Conservation (phyloP, 2,113 vertebrate species). For the Progne subis region DNA sequence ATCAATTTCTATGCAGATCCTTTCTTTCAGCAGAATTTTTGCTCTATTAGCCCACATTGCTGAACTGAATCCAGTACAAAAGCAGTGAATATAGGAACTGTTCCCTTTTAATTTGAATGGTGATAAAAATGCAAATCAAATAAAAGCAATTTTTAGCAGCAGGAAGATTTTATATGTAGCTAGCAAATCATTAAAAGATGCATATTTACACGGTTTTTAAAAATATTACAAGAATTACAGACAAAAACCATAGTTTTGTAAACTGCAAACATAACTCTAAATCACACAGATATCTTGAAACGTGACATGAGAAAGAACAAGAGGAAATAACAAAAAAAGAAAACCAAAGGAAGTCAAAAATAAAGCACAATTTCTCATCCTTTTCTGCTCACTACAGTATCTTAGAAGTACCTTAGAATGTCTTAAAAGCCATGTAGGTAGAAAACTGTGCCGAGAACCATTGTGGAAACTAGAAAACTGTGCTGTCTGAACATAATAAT, state of each 20-base stretch:
- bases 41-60: neutral
- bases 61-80: neutral
- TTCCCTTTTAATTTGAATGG: neutral
- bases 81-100: neutral
- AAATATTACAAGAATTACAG: neutral
- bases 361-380: neutral
- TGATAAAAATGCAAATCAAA: neutral
- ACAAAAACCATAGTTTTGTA: neutral
- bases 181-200: neutral
- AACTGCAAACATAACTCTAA: neutral
- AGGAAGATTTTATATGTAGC: neutral
- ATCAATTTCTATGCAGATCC: constrained; percentile 37
- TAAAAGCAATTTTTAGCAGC: neutral
- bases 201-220: neutral
- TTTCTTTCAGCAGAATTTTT: neutral
- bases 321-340: neutral
- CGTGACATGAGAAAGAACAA: neutral
- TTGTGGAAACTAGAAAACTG: neutral
- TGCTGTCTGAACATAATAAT: neutral
- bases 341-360: neutral
- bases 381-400: neutral
- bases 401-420: neutral
- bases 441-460: neutral
- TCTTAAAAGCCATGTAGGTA: neutral
- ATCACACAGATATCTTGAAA: neutral